These are phyloP conservation scores for Gobiocypris rarus DNA, from an alignment of 2,113 vertebrate genomes.

Conservation along the genomic window DNA sequence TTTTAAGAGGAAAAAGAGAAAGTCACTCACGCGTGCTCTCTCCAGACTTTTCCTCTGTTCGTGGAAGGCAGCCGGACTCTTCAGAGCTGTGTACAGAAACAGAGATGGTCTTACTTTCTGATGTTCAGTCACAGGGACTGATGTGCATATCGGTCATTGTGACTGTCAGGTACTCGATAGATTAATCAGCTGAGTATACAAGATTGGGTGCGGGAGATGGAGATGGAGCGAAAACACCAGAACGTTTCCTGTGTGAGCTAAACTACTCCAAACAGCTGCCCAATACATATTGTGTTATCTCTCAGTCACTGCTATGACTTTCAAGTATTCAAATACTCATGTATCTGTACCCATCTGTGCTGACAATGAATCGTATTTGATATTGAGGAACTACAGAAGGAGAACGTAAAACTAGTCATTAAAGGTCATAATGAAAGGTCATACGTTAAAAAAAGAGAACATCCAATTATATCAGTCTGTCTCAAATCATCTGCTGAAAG, in stretches of 20 bases:
- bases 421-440: constrained; percentile 23
- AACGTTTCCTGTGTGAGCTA: not conserved
- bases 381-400: constrained; percentile 42
- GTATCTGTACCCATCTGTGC: not conserved
- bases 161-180: not conserved
- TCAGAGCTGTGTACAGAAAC: constrained; percentile 82
- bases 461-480: not conserved
- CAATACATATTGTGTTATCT: not conserved
- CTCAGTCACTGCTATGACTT: not conserved
- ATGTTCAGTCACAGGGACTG: not conserved
- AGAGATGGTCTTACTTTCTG: constrained; percentile 54
- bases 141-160: not conserved
- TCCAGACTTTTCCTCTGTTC: constrained; percentile 80
- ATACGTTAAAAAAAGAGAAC: not conserved
- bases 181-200: not conserved
- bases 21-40: constrained; percentile 75
- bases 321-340: not conserved
- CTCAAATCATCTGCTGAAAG: not conserved
- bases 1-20: not conserved
- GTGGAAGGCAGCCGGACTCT: constrained; percentile 90
- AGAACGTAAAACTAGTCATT: constrained; percentile 53
- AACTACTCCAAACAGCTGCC: not conserved
- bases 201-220: not conserved
- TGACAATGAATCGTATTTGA: not conserved
- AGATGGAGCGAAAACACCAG: not conserved